Evolutionary conservation across 2,888 invertebrate genomes (phyloP), one percentile per base, ranked within the genome.

Genomic region (Rhagophthalmus giganteus): DNA sequence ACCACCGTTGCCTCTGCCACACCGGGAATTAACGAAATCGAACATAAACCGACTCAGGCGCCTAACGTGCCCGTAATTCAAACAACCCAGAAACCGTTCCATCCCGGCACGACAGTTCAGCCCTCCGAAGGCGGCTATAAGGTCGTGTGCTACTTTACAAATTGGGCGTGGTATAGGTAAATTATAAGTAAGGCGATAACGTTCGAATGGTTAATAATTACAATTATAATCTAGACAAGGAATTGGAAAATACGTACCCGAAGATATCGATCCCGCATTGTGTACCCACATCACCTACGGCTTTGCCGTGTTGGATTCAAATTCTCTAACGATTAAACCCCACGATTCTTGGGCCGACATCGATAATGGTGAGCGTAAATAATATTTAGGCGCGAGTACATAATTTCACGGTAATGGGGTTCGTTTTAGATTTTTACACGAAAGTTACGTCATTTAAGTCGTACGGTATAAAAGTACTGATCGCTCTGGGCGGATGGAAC

Each of bases 281-380:
- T 96, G 95, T 68, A 94, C 95, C 0, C 95, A 96, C 69, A 85
- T 96, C 40, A 85, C 95, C 0, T 95, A 94, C 68, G 94, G 94
- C 6, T 95, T 95, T 66, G 94, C 94, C 0, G 92, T 93, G n/a
- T 75, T 95, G 38, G 90, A 93, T 64, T 85, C 84, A 59, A 87
- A 89, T 8, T 86, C 88, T 33, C 78, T 92, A 2, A 82, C 85
- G n/a, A 83, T 90, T 45, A 86, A 84, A 64, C 87, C 92, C 0
- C 92, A 92, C 67, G 94, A 94, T 69, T 87, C 90, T 2, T 93
- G 93, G 92, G 90, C 92, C 1, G 93, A 93, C 71, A 85, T 86
- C 65, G 92, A 94, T 63, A 92, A 93, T 68, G 84, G 88, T 88
- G 3, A n/a, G n/a, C n/a, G n/a, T n/a, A n/a, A n/a, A n/a, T n/a